phyloP scores from a whole-genome alignment of 2,797 vertebrate genomes.

The Harpagifer antarcticus region DNA sequence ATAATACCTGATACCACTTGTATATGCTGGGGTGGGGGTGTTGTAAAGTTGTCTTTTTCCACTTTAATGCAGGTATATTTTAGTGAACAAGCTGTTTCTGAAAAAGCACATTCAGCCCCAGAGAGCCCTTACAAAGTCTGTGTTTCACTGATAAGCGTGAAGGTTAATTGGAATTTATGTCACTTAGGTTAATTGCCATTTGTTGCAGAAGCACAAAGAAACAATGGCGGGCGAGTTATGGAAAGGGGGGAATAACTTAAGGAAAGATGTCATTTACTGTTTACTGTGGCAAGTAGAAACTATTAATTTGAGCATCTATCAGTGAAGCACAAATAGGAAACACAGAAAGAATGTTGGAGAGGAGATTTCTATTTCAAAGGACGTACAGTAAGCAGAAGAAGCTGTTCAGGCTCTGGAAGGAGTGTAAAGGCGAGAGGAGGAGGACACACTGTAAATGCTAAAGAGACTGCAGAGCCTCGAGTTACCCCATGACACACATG shows the following conservation, averaged over 20 bases:
- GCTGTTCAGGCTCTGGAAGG: slow-evolving; percentile 46
- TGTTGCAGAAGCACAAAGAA: slow-evolving; percentile 33
- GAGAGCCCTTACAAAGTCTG: slow-evolving; percentile 34
- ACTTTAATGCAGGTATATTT: neutral
- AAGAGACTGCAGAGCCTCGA: slow-evolving; percentile 69
- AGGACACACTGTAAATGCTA: slow-evolving; percentile 75
- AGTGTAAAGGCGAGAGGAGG: slow-evolving; percentile 45
- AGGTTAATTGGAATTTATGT: slow-evolving; percentile 58
- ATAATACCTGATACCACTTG: too few species aligned
- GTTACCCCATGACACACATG: slow-evolving; percentile 76
- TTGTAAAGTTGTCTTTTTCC: too few species aligned
- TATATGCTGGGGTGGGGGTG: too few species aligned
- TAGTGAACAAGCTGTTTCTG: slow-evolving; percentile 28
- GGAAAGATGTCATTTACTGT: slow-evolving; percentile 12
- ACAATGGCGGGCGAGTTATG: slow-evolving; percentile 2
- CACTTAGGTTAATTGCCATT: slow-evolving; percentile 50
- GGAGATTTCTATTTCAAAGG: slow-evolving; percentile 24
- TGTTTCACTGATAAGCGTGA: slow-evolving; percentile 50
- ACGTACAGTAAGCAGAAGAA: slow-evolving; percentile 42
- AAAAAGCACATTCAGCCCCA: slow-evolving; percentile 27
- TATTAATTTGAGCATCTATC: slow-evolving; percentile 31
- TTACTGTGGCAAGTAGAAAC: slow-evolving; percentile 1
- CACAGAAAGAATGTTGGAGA: slow-evolving; percentile 13
- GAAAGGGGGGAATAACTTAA: slow-evolving; percentile 5
- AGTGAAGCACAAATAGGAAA: slow-evolving; percentile 18